Conservation (phyloP, 1,140 invertebrate species). For the Drosophila orena region DNA sequence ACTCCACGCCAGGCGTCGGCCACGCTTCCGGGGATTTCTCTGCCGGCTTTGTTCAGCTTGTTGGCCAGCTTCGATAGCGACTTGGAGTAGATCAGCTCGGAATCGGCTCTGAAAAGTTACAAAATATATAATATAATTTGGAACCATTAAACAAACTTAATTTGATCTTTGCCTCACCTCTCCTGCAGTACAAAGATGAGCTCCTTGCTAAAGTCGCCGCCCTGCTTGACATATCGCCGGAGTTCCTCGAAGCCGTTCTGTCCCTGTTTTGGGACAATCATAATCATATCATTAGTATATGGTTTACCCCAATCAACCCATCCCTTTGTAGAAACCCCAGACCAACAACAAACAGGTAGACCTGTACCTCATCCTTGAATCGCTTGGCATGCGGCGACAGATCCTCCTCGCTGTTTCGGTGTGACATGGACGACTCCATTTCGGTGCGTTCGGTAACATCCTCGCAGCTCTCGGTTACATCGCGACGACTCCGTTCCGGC, state of each 20-base stretch:
- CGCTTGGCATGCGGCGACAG: slow-evolving; percentile 69
- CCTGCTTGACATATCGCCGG: slow-evolving; percentile 95
- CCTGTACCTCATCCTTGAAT: slow-evolving; percentile 73
- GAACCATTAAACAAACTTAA: too few relatives aligned
- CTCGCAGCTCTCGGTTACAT: slow-evolving; percentile 62
- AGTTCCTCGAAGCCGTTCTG: slow-evolving; percentile 97
- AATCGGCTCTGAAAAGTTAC: slow-evolving; percentile 89
- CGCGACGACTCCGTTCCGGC: slow-evolving; percentile 50
- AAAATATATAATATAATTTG: background rate
- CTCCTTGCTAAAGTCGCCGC: slow-evolving; percentile 97
- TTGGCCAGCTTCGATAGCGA: slow-evolving; percentile 93
- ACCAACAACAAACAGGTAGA: slow-evolving; percentile 42
- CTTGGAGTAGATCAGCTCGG: slow-evolving; percentile 95
- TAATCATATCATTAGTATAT: background rate
- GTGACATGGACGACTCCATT: slow-evolving; percentile 53
- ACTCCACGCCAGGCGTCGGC: slow-evolving; percentile 95
- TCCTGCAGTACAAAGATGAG: slow-evolving; percentile 94
- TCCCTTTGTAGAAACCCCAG: background rate
- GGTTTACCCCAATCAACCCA: background rate
- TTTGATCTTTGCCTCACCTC: slow-evolving; percentile 88
- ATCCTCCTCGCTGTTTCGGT: slow-evolving; percentile 68
- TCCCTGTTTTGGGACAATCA: slow-evolving; percentile 87
- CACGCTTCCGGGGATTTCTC: slow-evolving; percentile 92
- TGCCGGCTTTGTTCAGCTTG: slow-evolving; percentile 93
- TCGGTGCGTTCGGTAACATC: slow-evolving; percentile 66